These are phyloP conservation scores for Macrobrachium rosenbergii DNA, from an alignment of 1,140 invertebrate species.

Conservation along the genomic window DNA sequence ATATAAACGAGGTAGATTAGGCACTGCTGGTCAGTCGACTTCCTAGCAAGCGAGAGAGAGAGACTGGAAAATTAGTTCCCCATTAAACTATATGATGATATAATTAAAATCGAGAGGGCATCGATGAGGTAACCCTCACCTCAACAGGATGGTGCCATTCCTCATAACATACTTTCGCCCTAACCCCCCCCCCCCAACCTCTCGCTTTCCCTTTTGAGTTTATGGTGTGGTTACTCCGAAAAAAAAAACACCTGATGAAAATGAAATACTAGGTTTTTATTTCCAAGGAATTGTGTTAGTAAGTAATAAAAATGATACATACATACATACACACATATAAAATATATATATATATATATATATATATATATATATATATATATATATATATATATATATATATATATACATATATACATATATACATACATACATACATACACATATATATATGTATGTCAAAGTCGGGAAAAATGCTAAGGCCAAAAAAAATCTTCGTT, in stretches of 20 bases:
- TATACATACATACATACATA: neutral
- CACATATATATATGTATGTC: neutral
- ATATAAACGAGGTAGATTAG: too few species aligned
- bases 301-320: too few species aligned
- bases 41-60: neutral
- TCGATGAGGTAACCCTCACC: neutral
- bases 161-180: too few species aligned
- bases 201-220: too few species aligned
- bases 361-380: too few species aligned
- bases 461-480: neutral
- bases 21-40: neutral
- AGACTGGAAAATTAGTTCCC: neutral
- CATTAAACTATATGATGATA: neutral
- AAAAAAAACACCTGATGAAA: neutral
- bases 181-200: too few species aligned
- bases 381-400: slow-evolving; percentile 11
- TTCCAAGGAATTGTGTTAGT: neutral
- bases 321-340: too few species aligned
- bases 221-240: too few species aligned
- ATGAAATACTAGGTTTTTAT: neutral
- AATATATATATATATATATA: too few species aligned
- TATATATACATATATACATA: slow-evolving; percentile 25
- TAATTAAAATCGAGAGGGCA: neutral
- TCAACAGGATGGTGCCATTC: neutral
- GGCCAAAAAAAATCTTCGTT: too few species aligned